Evolutionary conservation across 2,888 invertebrate species (phyloP).

Genomic region (Plemyria rubiginata): DNA sequence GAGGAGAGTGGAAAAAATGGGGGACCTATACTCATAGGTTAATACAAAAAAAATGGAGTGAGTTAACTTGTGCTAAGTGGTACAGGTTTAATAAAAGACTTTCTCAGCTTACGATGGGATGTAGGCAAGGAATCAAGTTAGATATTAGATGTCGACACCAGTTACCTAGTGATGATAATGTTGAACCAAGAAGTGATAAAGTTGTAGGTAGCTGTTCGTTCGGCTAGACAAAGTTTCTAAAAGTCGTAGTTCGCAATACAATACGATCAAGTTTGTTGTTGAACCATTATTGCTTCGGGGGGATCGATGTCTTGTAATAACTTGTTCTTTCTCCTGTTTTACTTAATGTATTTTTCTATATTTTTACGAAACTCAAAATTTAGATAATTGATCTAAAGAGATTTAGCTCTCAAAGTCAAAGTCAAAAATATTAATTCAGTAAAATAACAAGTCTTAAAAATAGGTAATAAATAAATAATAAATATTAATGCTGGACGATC

Average conservation of each 20-base stretch:
- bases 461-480: too few species aligned
- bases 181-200: conserved; percentile 14
- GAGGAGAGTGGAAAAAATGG: too few species aligned
- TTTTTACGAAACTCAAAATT: neutral
- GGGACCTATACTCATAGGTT: too few species aligned
- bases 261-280: conserved; percentile 20
- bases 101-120: neutral
- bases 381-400: too few species aligned
- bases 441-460: too few species aligned
- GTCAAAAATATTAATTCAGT: too few species aligned
- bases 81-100: too few species aligned
- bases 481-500: too few species aligned
- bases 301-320: conserved; percentile 6
- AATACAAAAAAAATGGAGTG: too few species aligned
- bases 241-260: conserved; percentile 22
- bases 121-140: neutral
- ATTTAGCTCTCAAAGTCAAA: too few species aligned
- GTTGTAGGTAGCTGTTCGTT: conserved; percentile 6
- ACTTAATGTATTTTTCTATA: neutral
- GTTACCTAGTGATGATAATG: neutral
- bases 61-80: too few species aligned
- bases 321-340: conserved; percentile 6
- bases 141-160: neutral
- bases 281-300: conserved; percentile 20
- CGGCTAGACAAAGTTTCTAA: conserved; percentile 15